These are phyloP conservation scores for Corythaeola cristata DNA, from an alignment of 2,113 vertebrate species.

Conservation along the genomic window DNA sequence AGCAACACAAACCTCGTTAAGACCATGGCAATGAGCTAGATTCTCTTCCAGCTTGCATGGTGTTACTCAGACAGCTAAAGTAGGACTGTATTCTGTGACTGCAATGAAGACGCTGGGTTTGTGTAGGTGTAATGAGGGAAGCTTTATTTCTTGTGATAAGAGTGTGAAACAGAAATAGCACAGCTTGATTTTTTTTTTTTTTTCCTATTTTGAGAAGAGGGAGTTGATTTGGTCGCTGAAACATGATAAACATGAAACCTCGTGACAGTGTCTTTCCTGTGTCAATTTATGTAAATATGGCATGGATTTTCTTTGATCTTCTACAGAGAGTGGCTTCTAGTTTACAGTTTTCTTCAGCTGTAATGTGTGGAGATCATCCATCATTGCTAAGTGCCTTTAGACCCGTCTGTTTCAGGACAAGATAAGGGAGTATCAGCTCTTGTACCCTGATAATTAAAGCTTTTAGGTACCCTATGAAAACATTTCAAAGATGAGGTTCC, in stretches of 20 bases:
- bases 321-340: slow-evolving; percentile 8
- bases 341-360: slow-evolving; percentile 18
- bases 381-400: slow-evolving; percentile 26
- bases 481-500: neutral
- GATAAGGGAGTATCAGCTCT: slow-evolving; percentile 49
- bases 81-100: neutral
- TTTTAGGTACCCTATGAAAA: slow-evolving; percentile 41
- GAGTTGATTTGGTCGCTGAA: neutral
- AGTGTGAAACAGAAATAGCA: neutral
- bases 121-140: neutral
- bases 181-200: neutral
- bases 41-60: neutral
- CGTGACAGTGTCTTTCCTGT: neutral
- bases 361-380: slow-evolving; percentile 14
- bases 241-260: neutral
- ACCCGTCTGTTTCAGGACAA: slow-evolving; percentile 42
- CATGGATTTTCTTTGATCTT: slow-evolving; percentile 6
- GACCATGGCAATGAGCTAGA: neutral
- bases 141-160: neutral
- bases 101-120: neutral
- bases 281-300: neutral
- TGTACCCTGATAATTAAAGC: slow-evolving; percentile 27
- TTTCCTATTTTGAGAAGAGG: neutral
- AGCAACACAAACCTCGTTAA: neutral
- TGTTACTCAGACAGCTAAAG: neutral